These are phyloP conservation scores for Tyrannus savana DNA, from an alignment of 2,113 vertebrate species.

Conservation along the genomic window DNA sequence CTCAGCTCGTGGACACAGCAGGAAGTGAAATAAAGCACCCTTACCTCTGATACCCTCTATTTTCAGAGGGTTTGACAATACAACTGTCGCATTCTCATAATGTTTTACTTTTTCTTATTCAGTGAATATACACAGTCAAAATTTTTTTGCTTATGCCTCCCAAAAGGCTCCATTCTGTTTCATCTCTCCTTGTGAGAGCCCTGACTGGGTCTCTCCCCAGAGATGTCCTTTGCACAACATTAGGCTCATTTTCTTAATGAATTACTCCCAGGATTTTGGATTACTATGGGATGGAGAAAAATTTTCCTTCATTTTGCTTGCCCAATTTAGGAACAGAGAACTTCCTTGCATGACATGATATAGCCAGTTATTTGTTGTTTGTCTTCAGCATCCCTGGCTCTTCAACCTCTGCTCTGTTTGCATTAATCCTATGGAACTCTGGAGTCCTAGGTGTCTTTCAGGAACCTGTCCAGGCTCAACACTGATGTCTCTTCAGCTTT, in stretches of 20 bases:
- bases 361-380: background rate
- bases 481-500: background rate
- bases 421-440: background rate
- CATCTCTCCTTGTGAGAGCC: background rate
- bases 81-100: background rate
- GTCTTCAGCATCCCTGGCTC: background rate
- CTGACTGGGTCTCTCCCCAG: background rate
- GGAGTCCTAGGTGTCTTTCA: background rate
- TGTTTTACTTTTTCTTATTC: background rate
- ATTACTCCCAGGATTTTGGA: background rate
- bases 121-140: background rate
- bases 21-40: background rate
- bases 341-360: background rate
- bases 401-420: background rate
- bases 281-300: background rate
- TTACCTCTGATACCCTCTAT: background rate
- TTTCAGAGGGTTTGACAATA: background rate
- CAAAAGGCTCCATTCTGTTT: background rate
- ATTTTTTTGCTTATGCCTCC: background rate
- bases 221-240: background rate
- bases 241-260: background rate
- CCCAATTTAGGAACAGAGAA: background rate
- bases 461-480: background rate
- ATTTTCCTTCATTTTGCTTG: background rate
- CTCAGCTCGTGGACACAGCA: background rate